Percentiles rank a stretch among this genome's conserved stretches.
phyloP scores from a whole-genome alignment of 1,140 invertebrate species.

The Linepithema humile region DNA sequence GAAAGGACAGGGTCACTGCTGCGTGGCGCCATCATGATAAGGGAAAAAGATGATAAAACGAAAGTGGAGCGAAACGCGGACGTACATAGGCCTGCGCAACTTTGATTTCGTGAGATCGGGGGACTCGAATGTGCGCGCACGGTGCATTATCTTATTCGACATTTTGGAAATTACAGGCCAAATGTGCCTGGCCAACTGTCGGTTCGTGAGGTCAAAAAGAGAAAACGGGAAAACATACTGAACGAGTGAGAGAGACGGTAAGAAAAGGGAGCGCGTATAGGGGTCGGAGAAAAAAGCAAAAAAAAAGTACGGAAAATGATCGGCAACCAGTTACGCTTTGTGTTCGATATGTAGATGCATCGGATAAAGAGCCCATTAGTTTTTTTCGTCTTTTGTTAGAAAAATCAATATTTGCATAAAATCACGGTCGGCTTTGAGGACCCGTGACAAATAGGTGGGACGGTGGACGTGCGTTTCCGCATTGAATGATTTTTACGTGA shows the following conservation, averaged over 20 bases:
- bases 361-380: slow-evolving; percentile 62
- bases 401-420: slow-evolving; percentile 82
- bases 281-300: slow-evolving; percentile 59
- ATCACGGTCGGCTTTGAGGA: slow-evolving; percentile 70
- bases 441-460: slow-evolving; percentile 78
- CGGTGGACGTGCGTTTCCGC: slow-evolving; percentile 47
- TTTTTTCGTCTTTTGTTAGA: slow-evolving; percentile 70
- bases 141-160: slow-evolving; percentile 66
- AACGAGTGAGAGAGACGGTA: slow-evolving; percentile 1
- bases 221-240: slow-evolving; percentile 6
- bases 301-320: slow-evolving; percentile 37
- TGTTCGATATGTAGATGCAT: slow-evolving; percentile 74
- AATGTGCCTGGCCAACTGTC: slow-evolving; percentile 78
- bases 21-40: slow-evolving; percentile 58
- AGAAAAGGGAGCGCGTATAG: slow-evolving; percentile 24
- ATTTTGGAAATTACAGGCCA: slow-evolving; percentile 79
- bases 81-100: slow-evolving; percentile 45
- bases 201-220: slow-evolving; percentile 43
- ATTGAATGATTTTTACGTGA: slow-evolving; percentile 69
- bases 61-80: slow-evolving; percentile 32
- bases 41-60: slow-evolving; percentile 59
- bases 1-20: slow-evolving; percentile 48
- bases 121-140: background rate
- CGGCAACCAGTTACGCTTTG: slow-evolving; percentile 48
- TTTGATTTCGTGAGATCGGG: slow-evolving; percentile 56